Evolutionary conservation across 2,113 vertebrate genomes (phyloP).

Genomic region (Serilophus lunatus): DNA sequence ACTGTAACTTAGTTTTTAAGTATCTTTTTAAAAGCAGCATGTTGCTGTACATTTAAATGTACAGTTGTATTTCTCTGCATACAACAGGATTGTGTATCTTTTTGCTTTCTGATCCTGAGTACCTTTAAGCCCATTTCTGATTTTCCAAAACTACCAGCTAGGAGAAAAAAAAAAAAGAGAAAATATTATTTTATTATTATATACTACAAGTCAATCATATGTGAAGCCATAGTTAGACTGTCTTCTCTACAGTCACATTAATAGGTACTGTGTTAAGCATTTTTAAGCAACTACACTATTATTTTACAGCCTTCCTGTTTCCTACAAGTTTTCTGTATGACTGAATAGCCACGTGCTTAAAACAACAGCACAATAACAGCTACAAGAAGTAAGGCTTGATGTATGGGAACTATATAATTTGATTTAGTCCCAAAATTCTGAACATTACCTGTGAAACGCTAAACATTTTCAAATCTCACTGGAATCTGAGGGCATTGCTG

Average conservation of each 20-base stretch:
- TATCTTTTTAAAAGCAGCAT: neutral
- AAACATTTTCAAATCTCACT: neutral
- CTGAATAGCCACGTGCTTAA: slow-evolving; percentile 65
- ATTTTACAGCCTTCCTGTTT: slow-evolving; percentile 40
- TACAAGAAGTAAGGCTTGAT: neutral
- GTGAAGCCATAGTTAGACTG: neutral
- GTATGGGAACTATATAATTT: neutral
- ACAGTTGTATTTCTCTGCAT: neutral
- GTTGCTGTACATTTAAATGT: neutral
- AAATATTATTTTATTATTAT: neutral
- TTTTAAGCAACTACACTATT: slow-evolving; percentile 32
- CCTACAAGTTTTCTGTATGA: slow-evolving; percentile 67
- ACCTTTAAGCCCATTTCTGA: neutral
- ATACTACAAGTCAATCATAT: neutral
- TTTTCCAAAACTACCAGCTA: neutral
- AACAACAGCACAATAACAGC: slow-evolving; percentile 49
- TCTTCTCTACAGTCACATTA: neutral
- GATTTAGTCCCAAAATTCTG: neutral
- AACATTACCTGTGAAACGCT: neutral
- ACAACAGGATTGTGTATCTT: neutral
- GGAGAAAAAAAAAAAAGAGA: neutral
- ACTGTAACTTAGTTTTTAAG: neutral
- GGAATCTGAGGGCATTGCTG: neutral
- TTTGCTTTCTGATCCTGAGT: neutral
- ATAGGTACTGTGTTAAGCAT: neutral